phyloP scores from a whole-genome alignment of 2,888 invertebrate species.

The Molanna angustata region DNA sequence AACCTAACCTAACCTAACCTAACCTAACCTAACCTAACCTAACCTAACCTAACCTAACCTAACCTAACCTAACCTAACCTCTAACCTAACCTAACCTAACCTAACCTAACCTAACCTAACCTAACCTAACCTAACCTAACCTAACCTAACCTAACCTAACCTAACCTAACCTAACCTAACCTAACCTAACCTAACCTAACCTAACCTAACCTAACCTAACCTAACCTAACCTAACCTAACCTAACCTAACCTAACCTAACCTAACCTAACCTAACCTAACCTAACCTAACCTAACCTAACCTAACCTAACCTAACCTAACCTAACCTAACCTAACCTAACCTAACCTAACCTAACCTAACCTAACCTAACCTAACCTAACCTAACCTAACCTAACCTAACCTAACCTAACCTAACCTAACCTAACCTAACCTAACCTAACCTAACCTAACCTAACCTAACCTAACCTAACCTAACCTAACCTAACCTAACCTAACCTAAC shows the following conservation, averaged over 20 bases:
- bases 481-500: constrained; percentile 7
- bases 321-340: constrained; percentile 19
- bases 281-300: constrained; percentile 21
- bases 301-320: constrained; percentile 30
- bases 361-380: constrained; percentile 34
- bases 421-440: background rate
- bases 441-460: constrained; percentile 1
- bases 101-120: constrained; percentile 32
- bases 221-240: constrained; percentile 31
- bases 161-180: constrained; percentile 29
- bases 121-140: constrained; percentile 34
- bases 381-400: constrained; percentile 28
- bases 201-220: constrained; percentile 32
- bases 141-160: constrained; percentile 33
- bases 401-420: constrained; percentile 28
- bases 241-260: constrained; percentile 30
- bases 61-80: constrained; percentile 32
- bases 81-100: constrained; percentile 32
- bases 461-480: constrained; percentile 6
- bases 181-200: constrained; percentile 65
- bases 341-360: constrained; percentile 33
- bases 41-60: constrained; percentile 33
- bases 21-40: constrained; percentile 32
- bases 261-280: constrained; percentile 26
- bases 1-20: constrained; percentile 32